A percentile compares a stretch with the other conserved stretches of the same genome.
Conservation (phyloP, 1,140 invertebrate species). For the Druon quercuslanigerum region DNA sequence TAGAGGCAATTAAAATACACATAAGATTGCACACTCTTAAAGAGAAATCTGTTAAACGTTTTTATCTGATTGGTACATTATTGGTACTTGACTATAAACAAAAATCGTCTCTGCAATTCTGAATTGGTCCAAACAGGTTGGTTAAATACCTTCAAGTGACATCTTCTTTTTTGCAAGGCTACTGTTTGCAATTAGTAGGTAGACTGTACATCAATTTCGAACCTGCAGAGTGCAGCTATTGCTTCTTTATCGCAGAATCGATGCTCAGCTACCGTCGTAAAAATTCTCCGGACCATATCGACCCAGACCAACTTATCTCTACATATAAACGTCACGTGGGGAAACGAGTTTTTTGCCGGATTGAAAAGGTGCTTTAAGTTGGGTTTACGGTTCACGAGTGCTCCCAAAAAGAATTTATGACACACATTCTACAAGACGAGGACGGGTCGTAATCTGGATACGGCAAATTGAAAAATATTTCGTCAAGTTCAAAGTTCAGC, state of each 20-base stretch:
- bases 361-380: not conserved
- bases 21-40: too few relatives aligned
- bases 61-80: too few relatives aligned
- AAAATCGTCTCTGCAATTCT: too few relatives aligned
- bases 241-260: conserved; percentile 1
- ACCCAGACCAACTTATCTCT: not conserved
- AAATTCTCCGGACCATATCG: not conserved
- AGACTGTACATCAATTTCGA: not conserved
- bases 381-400: not conserved
- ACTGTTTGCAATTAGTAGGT: too few relatives aligned
- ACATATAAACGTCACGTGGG: conserved; percentile 2
- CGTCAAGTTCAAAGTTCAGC: not conserved
- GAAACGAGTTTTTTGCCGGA: conserved; percentile 15
- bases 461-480: conserved; percentile 14
- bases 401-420: conserved; percentile 18
- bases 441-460: not conserved
- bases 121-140: too few relatives aligned
- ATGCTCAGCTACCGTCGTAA: not conserved
- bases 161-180: too few relatives aligned
- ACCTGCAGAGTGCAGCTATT: not conserved
- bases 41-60: too few relatives aligned
- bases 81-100: too few relatives aligned
- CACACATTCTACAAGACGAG: not conserved
- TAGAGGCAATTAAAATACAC: too few relatives aligned
- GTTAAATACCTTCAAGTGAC: too few relatives aligned